Evolutionary conservation across 2,113 vertebrate species (phyloP), one percentile per base, ranked within the genome.

Genomic region (Entelurus aequoreus): DNA sequence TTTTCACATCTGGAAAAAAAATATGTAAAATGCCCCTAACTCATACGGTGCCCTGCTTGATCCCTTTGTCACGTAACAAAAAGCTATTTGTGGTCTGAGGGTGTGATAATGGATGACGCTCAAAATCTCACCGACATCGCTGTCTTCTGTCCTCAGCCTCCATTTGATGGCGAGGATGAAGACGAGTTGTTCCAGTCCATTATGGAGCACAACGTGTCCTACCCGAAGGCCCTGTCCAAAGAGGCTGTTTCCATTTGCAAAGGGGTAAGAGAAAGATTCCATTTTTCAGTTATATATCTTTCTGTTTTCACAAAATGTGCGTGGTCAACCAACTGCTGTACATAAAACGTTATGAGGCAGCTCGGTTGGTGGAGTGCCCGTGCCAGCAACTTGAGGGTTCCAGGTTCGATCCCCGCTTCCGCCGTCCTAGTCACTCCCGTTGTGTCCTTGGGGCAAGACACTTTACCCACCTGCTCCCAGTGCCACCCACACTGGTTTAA

Each of bases 241-340:
- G 96, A 99, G 84, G 94, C 96, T 0, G 94, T 99, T 53, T 97
- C 94, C 74, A 93, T 99, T 90, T 99, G 96, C 91, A 99, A 98
- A 88, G 96, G 96, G 88, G 96, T 99, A 77, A 93, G 94, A 87
- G 19, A 15, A 53, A 5, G 0, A 16, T 16, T 58, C 3, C 8
- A 11, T 71, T 46, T 46, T 46, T 42, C 40, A 9, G 8, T 42
- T 42, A 10, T 42, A 9, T 42, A 9, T 42, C 2, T 8, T 11
- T 54, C 0, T 40, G 21, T 61, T 63, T 13, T 8, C 0, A 3
- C 47, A 52, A 28, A 28, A 9, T 60, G 57, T 66, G 21, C 48
- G 6, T 15, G 2, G 4, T 28, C 21, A 58, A 35, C 11, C 59
- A 42, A 52, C 37, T 37, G 19, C n/a, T 47, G 1, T 55, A 36